phyloP scores from a whole-genome alignment of 2,888 invertebrate genomes.

The Drosophila formosana region DNA sequence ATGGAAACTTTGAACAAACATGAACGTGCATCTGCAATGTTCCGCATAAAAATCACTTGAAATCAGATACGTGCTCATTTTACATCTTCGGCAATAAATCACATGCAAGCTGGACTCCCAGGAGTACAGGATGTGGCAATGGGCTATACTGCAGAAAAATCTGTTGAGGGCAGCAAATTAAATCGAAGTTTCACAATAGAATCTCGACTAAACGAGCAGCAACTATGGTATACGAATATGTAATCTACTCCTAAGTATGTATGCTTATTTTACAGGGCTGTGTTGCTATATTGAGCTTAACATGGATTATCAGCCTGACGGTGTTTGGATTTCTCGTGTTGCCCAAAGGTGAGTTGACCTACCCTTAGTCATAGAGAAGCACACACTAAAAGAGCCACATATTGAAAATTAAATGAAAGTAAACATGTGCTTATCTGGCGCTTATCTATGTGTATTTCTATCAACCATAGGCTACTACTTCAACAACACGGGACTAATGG shows the following conservation, averaged over 20 bases:
- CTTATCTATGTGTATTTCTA: conserved; percentile 13
- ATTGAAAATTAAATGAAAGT: conserved; percentile 16
- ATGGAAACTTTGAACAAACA: conserved; percentile 31
- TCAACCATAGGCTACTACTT: conserved; percentile 91
- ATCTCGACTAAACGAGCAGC: background rate
- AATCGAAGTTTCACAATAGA: conserved; percentile 24
- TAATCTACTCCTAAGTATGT: conserved; percentile 15
- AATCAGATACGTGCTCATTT: conserved; percentile 65
- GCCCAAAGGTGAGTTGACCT: conserved; percentile 87
- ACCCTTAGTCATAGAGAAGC: conserved; percentile 4
- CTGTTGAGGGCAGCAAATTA: conserved; percentile 29
- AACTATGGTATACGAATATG: conserved; percentile 5
- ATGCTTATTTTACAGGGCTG: conserved; percentile 88
- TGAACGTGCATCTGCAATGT: conserved; percentile 42
- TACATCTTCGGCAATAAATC: conserved; percentile 66
- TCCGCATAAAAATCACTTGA: conserved; percentile 41
- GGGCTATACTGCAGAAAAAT: conserved; percentile 6
- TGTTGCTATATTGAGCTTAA: conserved; percentile 92
- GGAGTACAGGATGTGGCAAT: conserved; percentile 18
- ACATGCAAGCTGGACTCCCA: conserved; percentile 23
- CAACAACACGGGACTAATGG: conserved; percentile 93
- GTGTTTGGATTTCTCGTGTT: conserved; percentile 93
- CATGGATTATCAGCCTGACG: conserved; percentile 94
- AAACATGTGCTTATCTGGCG: conserved; percentile 32
- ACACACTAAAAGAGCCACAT: conserved; percentile 2